Percentiles rank a stretch among this genome's conserved stretches.
phyloP scores from a whole-genome alignment of 2,888 invertebrate species.

The Drosophila heteroneura region DNA sequence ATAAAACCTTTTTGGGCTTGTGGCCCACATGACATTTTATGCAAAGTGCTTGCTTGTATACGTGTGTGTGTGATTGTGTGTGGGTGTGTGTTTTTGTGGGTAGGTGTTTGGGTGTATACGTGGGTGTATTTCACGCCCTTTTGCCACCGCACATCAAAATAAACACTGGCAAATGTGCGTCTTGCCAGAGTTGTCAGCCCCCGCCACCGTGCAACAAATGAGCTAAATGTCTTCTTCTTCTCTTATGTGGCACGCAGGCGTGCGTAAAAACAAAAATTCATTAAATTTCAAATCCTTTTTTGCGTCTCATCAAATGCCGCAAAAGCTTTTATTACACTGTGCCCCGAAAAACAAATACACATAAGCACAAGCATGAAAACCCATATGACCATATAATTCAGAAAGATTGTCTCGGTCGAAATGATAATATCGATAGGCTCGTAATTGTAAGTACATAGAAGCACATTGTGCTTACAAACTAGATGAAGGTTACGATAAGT shows the following conservation, averaged over 20 bases:
- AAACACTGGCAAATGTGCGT: constrained; percentile 52
- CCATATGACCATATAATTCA: constrained; percentile 5
- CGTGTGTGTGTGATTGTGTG: constrained; percentile 5
- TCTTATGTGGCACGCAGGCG: constrained; percentile 63
- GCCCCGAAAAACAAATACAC: constrained; percentile 8
- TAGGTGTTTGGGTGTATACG: constrained; percentile 11
- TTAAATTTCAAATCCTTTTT: constrained; percentile 71
- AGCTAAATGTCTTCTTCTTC: constrained; percentile 41
- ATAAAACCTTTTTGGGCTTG: constrained; percentile 73
- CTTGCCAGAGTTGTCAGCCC: constrained; percentile 11
- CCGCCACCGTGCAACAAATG: constrained; percentile 46
- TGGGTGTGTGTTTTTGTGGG: constrained; percentile 11
- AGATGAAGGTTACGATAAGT: not conserved
- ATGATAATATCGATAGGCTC: constrained; percentile 25
- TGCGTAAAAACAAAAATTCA: constrained; percentile 66
- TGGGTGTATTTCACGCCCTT: constrained; percentile 71
- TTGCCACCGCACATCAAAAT: constrained; percentile 69
- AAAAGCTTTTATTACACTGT: constrained; percentile 52
- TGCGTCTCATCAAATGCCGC: constrained; percentile 45
- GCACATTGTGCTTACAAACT: not conserved
- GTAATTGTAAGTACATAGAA: constrained; percentile 23
- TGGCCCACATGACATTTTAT: constrained; percentile 58
- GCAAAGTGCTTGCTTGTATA: constrained; percentile 55
- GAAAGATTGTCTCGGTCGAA: constrained; percentile 7
- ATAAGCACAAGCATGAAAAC: not conserved